phyloP scores from a whole-genome alignment of 2,113 vertebrate genomes.

The Amblyornis subalaris region DNA sequence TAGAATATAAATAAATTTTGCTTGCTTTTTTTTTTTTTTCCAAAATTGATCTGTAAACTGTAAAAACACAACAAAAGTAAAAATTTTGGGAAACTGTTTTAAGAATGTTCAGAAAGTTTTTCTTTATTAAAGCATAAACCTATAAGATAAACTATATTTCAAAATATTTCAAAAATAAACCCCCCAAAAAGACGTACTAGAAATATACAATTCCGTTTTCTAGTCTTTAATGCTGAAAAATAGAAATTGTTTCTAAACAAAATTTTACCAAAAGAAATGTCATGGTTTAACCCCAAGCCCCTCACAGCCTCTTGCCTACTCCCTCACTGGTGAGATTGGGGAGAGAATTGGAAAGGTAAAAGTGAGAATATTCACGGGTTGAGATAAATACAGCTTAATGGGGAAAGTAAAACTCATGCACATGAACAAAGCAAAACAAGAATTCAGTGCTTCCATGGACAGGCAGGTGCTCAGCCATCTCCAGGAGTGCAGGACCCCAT shows the following conservation, averaged over 20 bases:
- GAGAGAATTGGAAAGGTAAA: neutral
- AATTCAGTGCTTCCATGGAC: neutral
- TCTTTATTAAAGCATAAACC: fast-evolving
- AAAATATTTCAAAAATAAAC: neutral
- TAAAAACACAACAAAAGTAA: neutral
- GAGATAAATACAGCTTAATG: neutral
- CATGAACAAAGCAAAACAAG: neutral
- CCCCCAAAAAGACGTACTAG: fast-evolving
- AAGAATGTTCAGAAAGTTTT: neutral
- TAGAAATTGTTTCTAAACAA: fast-evolving
- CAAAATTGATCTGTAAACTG: neutral
- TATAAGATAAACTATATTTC: neutral
- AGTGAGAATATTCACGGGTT: neutral
- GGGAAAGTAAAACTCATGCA: neutral
- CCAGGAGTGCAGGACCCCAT: neutral
- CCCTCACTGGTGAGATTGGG: fast-evolving
- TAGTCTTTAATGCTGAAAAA: neutral
- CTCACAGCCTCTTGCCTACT: fast-evolving
- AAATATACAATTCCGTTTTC: neutral
- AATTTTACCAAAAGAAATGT: neutral
- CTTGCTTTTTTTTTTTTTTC: neutral
- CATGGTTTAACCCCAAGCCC: neutral
- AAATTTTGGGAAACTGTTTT: neutral
- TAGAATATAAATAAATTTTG: neutral
- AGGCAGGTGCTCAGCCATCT: neutral